Evolutionary conservation across 2,797 vertebrate genomes (phyloP).

Genomic region (Cichlasoma orientale): DNA sequence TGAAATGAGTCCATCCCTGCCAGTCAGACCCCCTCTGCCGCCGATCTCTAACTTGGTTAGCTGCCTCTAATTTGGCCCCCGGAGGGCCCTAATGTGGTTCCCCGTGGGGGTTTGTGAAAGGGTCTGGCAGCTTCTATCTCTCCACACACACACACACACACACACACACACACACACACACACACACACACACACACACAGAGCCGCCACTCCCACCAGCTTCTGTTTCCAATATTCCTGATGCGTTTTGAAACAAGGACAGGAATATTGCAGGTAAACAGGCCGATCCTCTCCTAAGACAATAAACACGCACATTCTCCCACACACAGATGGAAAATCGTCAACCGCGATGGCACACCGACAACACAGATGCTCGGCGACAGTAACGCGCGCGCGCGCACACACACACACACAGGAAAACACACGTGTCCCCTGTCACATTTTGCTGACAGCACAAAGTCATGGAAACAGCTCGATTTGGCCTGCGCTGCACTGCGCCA

Average conservation of each 20-base stretch:
- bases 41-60: slow-evolving; percentile 78
- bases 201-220: slow-evolving; percentile 35
- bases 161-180: slow-evolving; percentile 10
- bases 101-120: slow-evolving; percentile 53
- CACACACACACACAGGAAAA: background rate
- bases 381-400: slow-evolving; percentile 29
- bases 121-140: slow-evolving; percentile 51
- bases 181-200: background rate
- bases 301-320: slow-evolving; percentile 23
- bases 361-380: slow-evolving; percentile 63
- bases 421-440: slow-evolving; percentile 29
- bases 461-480: slow-evolving; percentile 51
- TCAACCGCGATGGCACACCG: slow-evolving; percentile 40
- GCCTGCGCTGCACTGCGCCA: slow-evolving; percentile 50
- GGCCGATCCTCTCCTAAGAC: slow-evolving; percentile 22
- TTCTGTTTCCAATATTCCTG: slow-evolving; percentile 67
- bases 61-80: slow-evolving; percentile 79
- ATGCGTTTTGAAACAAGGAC: slow-evolving; percentile 56
- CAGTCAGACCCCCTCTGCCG: slow-evolving; percentile 67
- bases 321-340: slow-evolving; percentile 59
- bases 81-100: slow-evolving; percentile 69
- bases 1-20: slow-evolving; percentile 67
- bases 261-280: slow-evolving; percentile 59
- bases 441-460: slow-evolving; percentile 77
- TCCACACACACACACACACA: slow-evolving; percentile 1